A percentile compares a stretch with the other conserved stretches of the same genome.
These are phyloP conservation scores for Heliothis peltigera DNA, from an alignment of 2,888 invertebrate species.

Conservation along the genomic window DNA sequence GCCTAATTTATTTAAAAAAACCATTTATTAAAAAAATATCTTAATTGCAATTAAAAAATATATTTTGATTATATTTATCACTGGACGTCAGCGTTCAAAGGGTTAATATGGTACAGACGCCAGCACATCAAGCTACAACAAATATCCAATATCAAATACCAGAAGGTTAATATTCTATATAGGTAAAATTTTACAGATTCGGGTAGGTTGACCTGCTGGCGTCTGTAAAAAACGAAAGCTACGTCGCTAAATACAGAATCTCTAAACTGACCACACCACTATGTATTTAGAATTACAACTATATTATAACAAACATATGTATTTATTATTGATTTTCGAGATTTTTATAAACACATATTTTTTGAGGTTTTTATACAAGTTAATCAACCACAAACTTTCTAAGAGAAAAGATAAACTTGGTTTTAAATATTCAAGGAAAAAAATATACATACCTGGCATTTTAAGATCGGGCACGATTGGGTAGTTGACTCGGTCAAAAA, in stretches of 20 bases:
- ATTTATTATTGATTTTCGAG: neutral
- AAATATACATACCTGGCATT: no score
- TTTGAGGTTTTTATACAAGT: neutral
- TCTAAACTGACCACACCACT: neutral
- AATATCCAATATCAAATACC: no score
- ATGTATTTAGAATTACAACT: neutral
- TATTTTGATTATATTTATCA: neutral
- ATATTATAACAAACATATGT: neutral
- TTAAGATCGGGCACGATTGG: no score
- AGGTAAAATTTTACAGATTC: no score
- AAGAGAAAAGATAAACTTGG: neutral
- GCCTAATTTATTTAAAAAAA: constrained; percentile 19
- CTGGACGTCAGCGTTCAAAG: constrained; percentile 17
- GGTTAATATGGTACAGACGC: constrained; percentile 28
- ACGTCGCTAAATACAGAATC: constrained; percentile 7
- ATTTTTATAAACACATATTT: neutral
- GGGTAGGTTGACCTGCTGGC: no score
- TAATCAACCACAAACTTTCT: neutral
- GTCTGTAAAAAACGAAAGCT: no score
- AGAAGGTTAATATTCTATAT: no score
- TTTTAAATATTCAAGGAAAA: no score
- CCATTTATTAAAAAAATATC: no score
- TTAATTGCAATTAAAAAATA: neutral
- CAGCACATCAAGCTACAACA: no score
- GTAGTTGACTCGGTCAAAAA: no score